Conservation (phyloP, 2,888 invertebrate species). For the Noctua comes region DNA sequence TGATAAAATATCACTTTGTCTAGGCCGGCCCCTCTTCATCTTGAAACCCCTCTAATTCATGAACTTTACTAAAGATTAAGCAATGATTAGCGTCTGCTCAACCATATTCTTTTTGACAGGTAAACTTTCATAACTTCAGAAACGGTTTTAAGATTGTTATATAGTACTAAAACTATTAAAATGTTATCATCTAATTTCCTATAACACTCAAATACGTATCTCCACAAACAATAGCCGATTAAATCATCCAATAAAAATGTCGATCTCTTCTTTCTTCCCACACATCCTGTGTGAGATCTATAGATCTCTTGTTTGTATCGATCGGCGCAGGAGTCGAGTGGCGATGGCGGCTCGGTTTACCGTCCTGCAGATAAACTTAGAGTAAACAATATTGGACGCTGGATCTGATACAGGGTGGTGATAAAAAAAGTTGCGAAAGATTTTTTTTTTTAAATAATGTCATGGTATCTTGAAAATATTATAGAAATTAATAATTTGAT, state of each 20-base stretch:
- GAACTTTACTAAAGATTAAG: neutral
- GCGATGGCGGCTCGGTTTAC: conserved; percentile 70
- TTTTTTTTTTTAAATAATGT: neutral
- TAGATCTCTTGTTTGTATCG: conserved; percentile 71
- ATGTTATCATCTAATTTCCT: neutral
- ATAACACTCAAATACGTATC: conserved; percentile 9
- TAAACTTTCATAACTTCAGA: neutral
- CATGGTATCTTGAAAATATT: neutral
- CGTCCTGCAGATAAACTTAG: conserved; percentile 66
- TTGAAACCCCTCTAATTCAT: neutral
- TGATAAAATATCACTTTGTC: neutral
- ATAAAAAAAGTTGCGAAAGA: neutral
- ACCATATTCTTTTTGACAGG: neutral
- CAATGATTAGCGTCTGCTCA: neutral
- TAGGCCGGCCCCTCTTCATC: neutral
- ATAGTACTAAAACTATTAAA: neutral
- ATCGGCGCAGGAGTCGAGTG: conserved; percentile 70
- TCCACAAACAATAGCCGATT: conserved; percentile 38
- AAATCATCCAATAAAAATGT: conserved; percentile 54
- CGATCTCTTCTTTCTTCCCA: conserved; percentile 65
- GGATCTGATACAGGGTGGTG: conserved; percentile 56
- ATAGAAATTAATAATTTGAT: neutral
- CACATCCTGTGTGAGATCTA: conserved; percentile 65
- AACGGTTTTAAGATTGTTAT: neutral
- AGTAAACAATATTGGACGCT: conserved; percentile 69